Evolutionary conservation across 2,113 vertebrate genomes (phyloP), one percentile per base, ranked within the genome.

Genomic region (Seriola aureovittata): DNA sequence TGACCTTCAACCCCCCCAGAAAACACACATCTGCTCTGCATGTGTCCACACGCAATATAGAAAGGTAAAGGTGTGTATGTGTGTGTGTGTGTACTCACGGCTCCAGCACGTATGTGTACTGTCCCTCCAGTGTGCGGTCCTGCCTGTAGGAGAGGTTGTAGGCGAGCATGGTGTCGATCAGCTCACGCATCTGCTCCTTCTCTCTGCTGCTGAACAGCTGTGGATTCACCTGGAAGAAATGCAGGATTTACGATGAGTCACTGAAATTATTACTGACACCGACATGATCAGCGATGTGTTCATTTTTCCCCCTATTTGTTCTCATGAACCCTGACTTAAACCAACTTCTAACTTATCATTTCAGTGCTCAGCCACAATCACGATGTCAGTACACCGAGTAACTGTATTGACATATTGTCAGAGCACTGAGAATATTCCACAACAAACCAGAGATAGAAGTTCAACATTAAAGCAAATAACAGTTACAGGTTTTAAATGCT

Each of bases 81-180:
- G 75, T 25, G 40, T 80, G 69, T 73, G 81, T 48, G 50, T 64
- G 11, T 59, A 97, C 98, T 99, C 89, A 99, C 98, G 98, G 98
- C 46, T 99, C 98, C 0, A 99, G 94, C 40, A 92, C 78, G 85
- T 97, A 99, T 75, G 92, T 32, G 21, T 99, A 99, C 89, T 98
- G 97, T 21, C 98, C 98, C 5, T 99, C 98, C 0, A 96, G 95
- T 0, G 95, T 95, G 67, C 97, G 96, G 74, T 99, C 97, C 94
- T 99, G 98, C 68, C 95, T 95, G 94, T 99, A 99, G 1, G 96
- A 98, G 32, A 99, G 96, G 93, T 97, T 99, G 86, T 98, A 99
- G 57, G 97, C 94, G 48, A 99, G 93, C 98, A 99, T 99, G 86
- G 96, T 97, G 86, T 95, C 85, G 44, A 98, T 96, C 12, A 99